Base-by-base conservation (phyloP, 2,113 vertebrate species). In the Xyrauchen texanus region DNA sequence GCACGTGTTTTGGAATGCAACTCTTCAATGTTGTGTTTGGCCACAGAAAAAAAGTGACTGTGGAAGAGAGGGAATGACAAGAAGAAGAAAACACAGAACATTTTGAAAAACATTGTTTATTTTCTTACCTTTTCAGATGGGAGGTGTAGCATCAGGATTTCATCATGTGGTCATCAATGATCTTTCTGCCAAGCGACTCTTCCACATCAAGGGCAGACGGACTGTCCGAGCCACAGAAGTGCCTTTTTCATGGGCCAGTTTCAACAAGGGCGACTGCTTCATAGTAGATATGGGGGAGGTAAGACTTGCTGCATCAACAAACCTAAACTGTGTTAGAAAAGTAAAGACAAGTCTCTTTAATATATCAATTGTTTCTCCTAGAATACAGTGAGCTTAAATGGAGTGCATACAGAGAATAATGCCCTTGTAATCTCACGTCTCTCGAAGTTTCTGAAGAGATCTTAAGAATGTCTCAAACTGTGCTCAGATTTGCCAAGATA, bases 261-360 rank as follows among this genome's bases (percentile, higher is more conserved):
- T 98, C 90, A 98, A 96, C 91, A 95, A 87, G 58, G 96, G 95
- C 0, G 96, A 98, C 78, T 97, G 96, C 86, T 98, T 98, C 91
- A 96, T 98, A 83, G 63, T 95, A n/a, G 96, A 97, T 85, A 94
- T 97, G 0, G 96, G 96, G 80, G 78, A 76, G 0, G 96, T 98
- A 91, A 94, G 82, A 60, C 5, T 46, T 42, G 52, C 49, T 15
- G 13, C 4, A 53, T 10, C 55, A 58, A 49, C 34, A 72, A 52
- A 57, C 11, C 57, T 45, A 60, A 13, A 6, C 52, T 9, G 52
- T n/a, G 5, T 46, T 64, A 65, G 4, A 57, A 15, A 8, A 34
- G 21, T 34, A 34, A 34, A 34, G 21, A 34, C 21, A 34, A 34
- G 21, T 34, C 21, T 34, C 21, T 34, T 34, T 34, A 34, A 34